Conservation (phyloP, 2,797 vertebrate genomes). For the Sebastes paucispinis region DNA sequence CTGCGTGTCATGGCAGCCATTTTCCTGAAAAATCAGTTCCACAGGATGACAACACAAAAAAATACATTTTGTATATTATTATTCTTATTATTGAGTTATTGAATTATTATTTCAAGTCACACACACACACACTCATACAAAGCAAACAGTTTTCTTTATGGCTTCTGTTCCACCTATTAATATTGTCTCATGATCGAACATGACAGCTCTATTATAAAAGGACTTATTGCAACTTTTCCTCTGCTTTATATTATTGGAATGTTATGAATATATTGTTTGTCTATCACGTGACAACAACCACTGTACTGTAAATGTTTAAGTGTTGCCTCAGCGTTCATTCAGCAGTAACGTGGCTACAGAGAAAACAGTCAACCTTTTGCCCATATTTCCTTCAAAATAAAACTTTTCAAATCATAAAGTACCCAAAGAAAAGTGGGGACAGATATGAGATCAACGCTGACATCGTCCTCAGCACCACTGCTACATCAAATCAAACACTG, state of each 20-base stretch:
- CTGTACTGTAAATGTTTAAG: background rate
- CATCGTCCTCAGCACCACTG: conserved; percentile 21
- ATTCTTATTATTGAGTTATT: conserved; percentile 32
- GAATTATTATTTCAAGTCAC: conserved; percentile 47
- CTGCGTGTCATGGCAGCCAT: conserved; percentile 40
- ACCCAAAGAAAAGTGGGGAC: background rate
- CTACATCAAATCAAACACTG: conserved; percentile 35
- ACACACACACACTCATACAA: conserved; percentile 43
- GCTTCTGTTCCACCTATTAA: conserved; percentile 62
- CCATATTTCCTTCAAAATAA: background rate
- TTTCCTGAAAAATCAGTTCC: conserved; percentile 44
- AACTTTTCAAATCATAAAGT: background rate
- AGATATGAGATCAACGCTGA: conserved; percentile 18
- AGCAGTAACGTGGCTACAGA: conserved; percentile 10
- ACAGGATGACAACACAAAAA: conserved; percentile 49
- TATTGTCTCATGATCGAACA: conserved; percentile 36
- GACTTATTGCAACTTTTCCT: conserved; percentile 64
- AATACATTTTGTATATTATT: conserved; percentile 29
- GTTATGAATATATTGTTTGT: conserved; percentile 18
- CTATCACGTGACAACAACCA: conserved; percentile 42
- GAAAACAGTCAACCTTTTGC: background rate
- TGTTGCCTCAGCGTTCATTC: conserved; percentile 2
- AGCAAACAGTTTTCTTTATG: conserved; percentile 65
- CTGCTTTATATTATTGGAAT: conserved; percentile 23
- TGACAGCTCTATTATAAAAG: conserved; percentile 45